Base-by-base conservation (phyloP, 2,888 invertebrate species). In the Heliconius aoede region DNA sequence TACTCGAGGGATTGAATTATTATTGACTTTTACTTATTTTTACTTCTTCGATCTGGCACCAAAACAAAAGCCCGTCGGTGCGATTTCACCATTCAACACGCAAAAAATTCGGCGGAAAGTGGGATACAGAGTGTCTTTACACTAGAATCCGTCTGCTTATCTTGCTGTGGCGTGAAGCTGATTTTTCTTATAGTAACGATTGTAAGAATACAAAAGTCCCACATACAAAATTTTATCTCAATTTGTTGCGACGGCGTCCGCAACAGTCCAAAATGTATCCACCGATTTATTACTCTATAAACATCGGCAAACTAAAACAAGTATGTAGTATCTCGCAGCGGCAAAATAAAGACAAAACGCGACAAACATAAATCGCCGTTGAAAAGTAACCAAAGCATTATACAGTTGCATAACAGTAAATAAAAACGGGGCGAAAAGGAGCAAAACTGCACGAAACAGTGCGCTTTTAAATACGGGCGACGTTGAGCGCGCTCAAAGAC, bases 401-500 rank as follows among this genome's bases (percentile, higher is more conserved):
- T 92, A 92, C 93, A 92, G 91, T 93, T 93, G 93, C 93, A 94
- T 91, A 94, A 93, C 92, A 90, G 91, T 93, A 93, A 93, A 93
- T 92, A 93, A 94, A 92, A 91, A 89, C n/a, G 88, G 86, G 86
- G 88, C 86, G 46, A 92, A 93, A 92, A 91, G 88, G 90, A 92
- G 87, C 89, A 92, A 90, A 93, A 90, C 90, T 88, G 89, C 91
- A 92, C 92, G 91, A 93, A 92, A 94, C 91, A 90, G 90, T 91
- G 91, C 91, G 93, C 93, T 94, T 94, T 94, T 94, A 94, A 94
- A 94, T 94, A 94, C 93, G 93, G 91, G 87, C 90, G 93, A 93
- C 90, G 92, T 90, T 90, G 90, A 91, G 89, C 91, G 89, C 91
- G 93, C 91, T 93, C 93, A 93, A 93, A 94, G 95, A 95, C 95